Conservation (phyloP, 1,140 invertebrate genomes). For the Drosophila virilis region DNA sequence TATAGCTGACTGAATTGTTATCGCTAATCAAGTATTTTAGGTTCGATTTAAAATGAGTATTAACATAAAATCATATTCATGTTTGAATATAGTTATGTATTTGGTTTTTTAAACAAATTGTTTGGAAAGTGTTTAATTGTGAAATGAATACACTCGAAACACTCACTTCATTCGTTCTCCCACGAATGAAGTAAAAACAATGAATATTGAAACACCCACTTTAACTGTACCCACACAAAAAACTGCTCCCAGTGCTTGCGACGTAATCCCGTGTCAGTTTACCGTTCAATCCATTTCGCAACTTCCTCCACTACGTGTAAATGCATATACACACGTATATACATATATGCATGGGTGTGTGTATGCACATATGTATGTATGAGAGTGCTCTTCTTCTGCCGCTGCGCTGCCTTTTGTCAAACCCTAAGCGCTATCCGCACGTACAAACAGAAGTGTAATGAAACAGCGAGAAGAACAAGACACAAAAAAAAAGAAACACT, state of each 20-base stretch:
- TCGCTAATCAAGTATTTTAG: neutral
- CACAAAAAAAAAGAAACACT: constrained; percentile 23
- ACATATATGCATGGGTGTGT: neutral
- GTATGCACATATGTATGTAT: neutral
- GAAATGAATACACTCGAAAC: neutral
- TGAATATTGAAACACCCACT: neutral
- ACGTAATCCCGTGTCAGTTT: constrained; percentile 45
- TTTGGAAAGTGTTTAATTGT: too few relatives aligned
- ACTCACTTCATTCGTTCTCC: neutral
- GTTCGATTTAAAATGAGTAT: neutral
- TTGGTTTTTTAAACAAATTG: too few relatives aligned
- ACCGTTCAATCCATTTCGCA: constrained; percentile 59
- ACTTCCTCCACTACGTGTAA: constrained; percentile 44
- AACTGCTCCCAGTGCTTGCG: constrained; percentile 12
- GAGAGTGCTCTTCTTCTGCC: constrained; percentile 42
- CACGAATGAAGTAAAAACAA: too few relatives aligned
- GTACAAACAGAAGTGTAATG: constrained; percentile 22
- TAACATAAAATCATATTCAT: too few relatives aligned
- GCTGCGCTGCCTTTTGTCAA: constrained; percentile 38
- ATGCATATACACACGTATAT: neutral
- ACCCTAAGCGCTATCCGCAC: constrained; percentile 4
- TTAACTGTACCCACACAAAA: constrained; percentile 1
- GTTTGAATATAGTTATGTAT: too few relatives aligned
- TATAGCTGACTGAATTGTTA: neutral
- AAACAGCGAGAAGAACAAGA: neutral